A percentile compares a stretch with the other conserved stretches of the same genome.
Evolutionary conservation across 2,797 vertebrate genomes (phyloP).

Genomic region (Anguilla obscura): DNA sequence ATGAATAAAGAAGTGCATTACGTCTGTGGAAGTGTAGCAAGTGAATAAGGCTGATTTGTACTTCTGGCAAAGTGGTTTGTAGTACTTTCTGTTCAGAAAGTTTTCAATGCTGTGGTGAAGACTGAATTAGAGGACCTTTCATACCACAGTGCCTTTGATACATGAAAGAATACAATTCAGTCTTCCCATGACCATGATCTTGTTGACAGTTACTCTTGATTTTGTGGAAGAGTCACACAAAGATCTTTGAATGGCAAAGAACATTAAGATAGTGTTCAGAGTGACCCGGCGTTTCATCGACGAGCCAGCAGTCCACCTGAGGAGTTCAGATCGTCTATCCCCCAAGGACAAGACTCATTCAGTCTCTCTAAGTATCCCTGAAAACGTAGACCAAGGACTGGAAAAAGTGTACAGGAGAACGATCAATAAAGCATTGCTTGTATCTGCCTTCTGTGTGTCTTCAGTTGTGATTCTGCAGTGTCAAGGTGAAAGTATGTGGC

Average conservation of each 20-base stretch:
- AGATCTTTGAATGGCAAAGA: not conserved
- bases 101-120: not conserved
- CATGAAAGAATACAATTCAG: conserved; percentile 11
- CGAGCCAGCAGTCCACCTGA: not conserved
- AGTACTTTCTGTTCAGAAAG: not conserved
- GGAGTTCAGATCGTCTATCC: not conserved
- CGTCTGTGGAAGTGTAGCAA: not conserved
- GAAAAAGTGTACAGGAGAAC: not conserved
- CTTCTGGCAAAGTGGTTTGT: not conserved
- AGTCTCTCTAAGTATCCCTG: not conserved
- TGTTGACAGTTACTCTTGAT: not conserved
- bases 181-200: not conserved
- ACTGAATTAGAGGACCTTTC: conserved; percentile 6
- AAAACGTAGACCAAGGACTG: not conserved
- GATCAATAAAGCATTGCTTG: not conserved
- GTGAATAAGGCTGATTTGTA: not conserved
- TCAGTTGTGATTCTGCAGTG: not conserved
- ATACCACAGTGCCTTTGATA: not conserved
- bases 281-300: not conserved
- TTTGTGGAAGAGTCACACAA: not conserved
- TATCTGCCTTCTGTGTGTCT: not conserved
- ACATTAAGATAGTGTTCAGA: not conserved
- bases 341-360: conserved; percentile 9
- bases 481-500: not conserved
- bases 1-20: not conserved